phyloP scores from a whole-genome alignment of 2,888 invertebrate genomes.

The Coleophora deauratella region DNA sequence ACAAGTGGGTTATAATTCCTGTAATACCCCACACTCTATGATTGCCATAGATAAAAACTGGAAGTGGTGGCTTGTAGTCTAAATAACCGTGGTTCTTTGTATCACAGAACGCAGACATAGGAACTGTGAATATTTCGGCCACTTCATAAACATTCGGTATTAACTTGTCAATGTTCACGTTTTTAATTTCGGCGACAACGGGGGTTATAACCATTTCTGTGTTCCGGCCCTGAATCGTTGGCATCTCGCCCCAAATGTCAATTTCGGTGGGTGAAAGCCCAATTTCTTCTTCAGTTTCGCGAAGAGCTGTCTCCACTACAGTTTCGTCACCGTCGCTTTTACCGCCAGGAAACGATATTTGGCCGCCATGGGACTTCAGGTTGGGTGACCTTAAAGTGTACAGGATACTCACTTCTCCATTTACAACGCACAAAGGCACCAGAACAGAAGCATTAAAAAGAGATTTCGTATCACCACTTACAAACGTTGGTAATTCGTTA shows the following conservation, averaged over 20 bases:
- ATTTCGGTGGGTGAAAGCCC: conserved; percentile 77
- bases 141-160: conserved; percentile 82
- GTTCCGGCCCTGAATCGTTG: conserved; percentile 39
- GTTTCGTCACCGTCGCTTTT: conserved; percentile 79
- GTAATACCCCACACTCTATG: conserved; percentile 86
- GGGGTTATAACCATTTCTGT: conserved; percentile 78
- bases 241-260: conserved; percentile 78
- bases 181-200: conserved; percentile 75
- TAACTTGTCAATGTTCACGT: conserved; percentile 68
- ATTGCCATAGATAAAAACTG: conserved; percentile 70
- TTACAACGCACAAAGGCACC: conserved; percentile 83
- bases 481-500: conserved; percentile 59
- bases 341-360: conserved; percentile 92
- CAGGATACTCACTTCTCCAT: conserved; percentile 81
- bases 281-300: conserved; percentile 93
- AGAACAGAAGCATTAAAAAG: conserved; percentile 83
- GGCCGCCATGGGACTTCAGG: conserved; percentile 83
- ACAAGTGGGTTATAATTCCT: conserved; percentile 82
- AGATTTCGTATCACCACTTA: conserved; percentile 13
- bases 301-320: conserved; percentile 81
- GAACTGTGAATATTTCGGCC: conserved; percentile 82
- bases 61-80: conserved; percentile 70
- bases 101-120: conserved; percentile 78
- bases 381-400: conserved; percentile 87
- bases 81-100: conserved; percentile 75